Base-by-base conservation (phyloP, 1,140 invertebrate species). In the Aradophagus sp. region DNA sequence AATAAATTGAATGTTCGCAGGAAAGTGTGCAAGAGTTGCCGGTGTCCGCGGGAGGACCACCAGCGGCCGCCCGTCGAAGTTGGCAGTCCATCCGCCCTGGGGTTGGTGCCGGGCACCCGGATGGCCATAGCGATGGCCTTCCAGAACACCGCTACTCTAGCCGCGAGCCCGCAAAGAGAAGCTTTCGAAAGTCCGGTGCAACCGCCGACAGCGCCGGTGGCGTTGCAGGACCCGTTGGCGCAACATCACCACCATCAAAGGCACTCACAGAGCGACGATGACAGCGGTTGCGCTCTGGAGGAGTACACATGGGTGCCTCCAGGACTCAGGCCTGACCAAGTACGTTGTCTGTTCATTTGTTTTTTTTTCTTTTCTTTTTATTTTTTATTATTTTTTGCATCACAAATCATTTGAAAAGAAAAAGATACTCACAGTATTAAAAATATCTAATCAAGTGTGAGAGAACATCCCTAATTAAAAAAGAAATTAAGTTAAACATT, bases 221-320 rank as follows among this genome's bases (percentile, higher is more conserved):
- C 75, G 11, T 52, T 83, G 11, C 82, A 85, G 68, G 84, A 84
- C 58, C 81, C 80, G 31, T 81, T 83, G 52, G 73, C 80, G 20
- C 76, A 77, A 50, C 73, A 76, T 36, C 76, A 76, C n/a, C 83
- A 95, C 79, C 92, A 92, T 65, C 93, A 95, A 77, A 86, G 95
- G 27, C 95, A 97, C 78, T 96, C 95, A 2, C 96, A 97, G 76
- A 96, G 94, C 35, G 97, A 98, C 84, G 96, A 98, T 80, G 97
- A 99, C 86, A 97, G 94, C 35, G 97, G 97, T 5, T 99, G 97
- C 81, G 96, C 96, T 3, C 87, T 99, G 35, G 97, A 99, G 80
- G 97, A 99, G 81, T 99, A 99, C 85, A 97, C 96, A 0, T 99
- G 97, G 97, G 95, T 98, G 35, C 97, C 97, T 27, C 95, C 95